Base-by-base conservation (phyloP, 2,888 invertebrate species). In the Holacanthella duospinosa region DNA sequence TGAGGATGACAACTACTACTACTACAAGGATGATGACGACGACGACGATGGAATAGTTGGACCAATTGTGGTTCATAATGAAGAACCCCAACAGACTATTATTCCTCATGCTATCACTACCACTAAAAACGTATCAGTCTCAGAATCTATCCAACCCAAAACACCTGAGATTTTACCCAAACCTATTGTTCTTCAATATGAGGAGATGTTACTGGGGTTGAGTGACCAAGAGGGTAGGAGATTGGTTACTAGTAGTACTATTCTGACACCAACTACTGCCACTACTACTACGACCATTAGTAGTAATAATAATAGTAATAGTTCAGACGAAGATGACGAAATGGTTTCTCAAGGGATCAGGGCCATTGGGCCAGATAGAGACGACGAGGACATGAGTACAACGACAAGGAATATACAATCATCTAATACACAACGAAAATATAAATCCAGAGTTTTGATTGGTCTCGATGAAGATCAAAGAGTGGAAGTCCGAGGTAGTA, bases 21-120 rank as follows among this genome's bases (percentile, higher is more conserved):
- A 69, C 2, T 71, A 68, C 60, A 68, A 69, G 55, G 69, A 68
- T 19, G 63, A 59, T 63, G 66, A 60, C n/a, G 69, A 68, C n/a
- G 64, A 65, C 2, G 67, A 67, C 28, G 69, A 67, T 24, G 28
- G n/a, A 29, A 4, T 59, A 59, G 21, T 25, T 12, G 36, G 24
- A 58, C 25, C 43, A 43, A 1, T 24, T 60, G 43, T 48, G 28
- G 36, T n/a, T n/a, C n/a, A n/a, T n/a, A n/a, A n/a, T n/a, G n/a
- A n/a, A n/a, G n/a, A n/a, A n/a, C n/a, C n/a, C n/a, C n/a, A n/a
- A n/a, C n/a, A n/a, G n/a, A n/a, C n/a, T n/a, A n/a, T n/a, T n/a
- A n/a, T n/a, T n/a, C n/a, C n/a, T n/a, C n/a, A n/a, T n/a, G n/a
- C n/a, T n/a, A n/a, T n/a, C n/a, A n/a, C n/a, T n/a, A n/a, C n/a